Conservation (phyloP, 1,140 invertebrate genomes). For the Lerema accius region DNA sequence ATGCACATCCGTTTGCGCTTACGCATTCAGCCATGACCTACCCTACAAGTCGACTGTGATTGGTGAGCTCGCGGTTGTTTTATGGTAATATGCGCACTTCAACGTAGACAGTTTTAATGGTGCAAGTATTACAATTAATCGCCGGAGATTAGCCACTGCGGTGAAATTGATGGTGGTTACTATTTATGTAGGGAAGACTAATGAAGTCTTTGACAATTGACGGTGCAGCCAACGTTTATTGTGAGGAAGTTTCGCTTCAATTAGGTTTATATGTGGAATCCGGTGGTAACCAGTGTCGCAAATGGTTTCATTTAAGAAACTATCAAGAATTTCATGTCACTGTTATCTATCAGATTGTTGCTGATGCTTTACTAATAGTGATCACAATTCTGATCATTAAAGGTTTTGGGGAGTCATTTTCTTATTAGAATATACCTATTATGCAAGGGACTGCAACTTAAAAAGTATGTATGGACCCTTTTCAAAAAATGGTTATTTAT, state of each 20-base stretch:
- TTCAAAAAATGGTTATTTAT: too few species aligned
- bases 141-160: conserved; percentile 20
- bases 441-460: too few species aligned
- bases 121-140: conserved; percentile 28
- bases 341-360: too few species aligned
- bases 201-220: conserved; percentile 42
- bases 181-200: conserved; percentile 10
- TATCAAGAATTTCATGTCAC: too few species aligned
- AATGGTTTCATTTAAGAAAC: conserved; percentile 36
- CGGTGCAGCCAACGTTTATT: conserved; percentile 43
- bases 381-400: too few species aligned
- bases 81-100: conserved; percentile 45
- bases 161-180: conserved; percentile 31
- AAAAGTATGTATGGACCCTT: too few species aligned
- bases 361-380: too few species aligned
- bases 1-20: conserved; percentile 74
- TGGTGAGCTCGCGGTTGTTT: conserved; percentile 49
- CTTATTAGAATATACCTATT: too few species aligned
- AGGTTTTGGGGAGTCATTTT: too few species aligned
- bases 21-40: conserved; percentile 79
- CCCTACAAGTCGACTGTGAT: conserved; percentile 66
- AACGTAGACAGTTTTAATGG: conserved; percentile 30
- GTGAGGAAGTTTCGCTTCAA: conserved; percentile 48
- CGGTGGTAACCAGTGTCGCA: conserved; percentile 41
- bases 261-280: conserved; percentile 51